Evolutionary conservation across 2,797 vertebrate genomes (phyloP).

Genomic region (Myotis myotis): DNA sequence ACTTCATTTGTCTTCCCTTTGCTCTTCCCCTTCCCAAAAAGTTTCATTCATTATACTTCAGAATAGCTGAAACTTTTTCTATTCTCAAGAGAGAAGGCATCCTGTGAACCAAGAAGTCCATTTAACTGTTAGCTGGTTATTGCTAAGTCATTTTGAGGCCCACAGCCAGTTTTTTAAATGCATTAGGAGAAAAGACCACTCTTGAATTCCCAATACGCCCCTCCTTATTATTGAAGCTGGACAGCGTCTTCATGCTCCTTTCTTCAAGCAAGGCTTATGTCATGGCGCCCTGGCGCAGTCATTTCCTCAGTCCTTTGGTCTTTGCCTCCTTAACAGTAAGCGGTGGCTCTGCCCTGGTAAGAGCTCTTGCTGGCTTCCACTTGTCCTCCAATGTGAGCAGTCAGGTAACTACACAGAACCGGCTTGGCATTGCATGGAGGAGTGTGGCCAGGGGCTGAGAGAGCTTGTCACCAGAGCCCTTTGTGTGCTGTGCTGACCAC

Average conservation of each 20-base stretch:
- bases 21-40: neutral
- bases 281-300: neutral
- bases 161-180: neutral
- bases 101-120: neutral
- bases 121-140: neutral
- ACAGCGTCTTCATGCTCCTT: neutral
- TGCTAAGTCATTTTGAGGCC: neutral
- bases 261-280: neutral
- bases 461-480: conserved; percentile 38
- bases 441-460: neutral
- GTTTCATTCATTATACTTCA: neutral
- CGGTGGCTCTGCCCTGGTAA: neutral
- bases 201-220: neutral
- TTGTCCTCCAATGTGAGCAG: conserved; percentile 41
- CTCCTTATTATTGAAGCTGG: neutral
- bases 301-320: conserved; percentile 58
- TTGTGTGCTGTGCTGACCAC: conserved; percentile 52
- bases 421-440: conserved; percentile 43
- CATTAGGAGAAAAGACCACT: neutral
- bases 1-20: neutral
- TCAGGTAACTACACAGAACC: conserved; percentile 47
- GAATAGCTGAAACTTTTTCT: neutral
- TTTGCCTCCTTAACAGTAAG: conserved; percentile 54
- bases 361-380: conserved; percentile 55
- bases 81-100: neutral